Evolutionary conservation across 2,113 vertebrate species (phyloP), one percentile per base, ranked within the genome.

Genomic region (Formicarius rufipectus): DNA sequence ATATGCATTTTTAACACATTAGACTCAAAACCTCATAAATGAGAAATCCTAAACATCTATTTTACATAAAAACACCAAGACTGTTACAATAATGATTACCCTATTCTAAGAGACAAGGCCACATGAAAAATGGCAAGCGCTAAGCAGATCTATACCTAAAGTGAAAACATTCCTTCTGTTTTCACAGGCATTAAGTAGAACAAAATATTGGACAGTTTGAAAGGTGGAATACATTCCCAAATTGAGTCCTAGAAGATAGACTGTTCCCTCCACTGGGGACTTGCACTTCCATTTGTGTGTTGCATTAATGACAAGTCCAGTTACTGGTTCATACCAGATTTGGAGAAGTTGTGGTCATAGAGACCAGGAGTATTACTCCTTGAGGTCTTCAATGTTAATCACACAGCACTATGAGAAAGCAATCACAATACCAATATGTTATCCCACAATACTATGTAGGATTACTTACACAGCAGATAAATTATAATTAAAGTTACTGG

Each of bases 401-500:
- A 60, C 14, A 27, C 0, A 84, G 55, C 12, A 45, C 33, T 40
- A 64, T 0, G 3, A 68, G 50, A 90, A 8, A 82, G 78, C 27
- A 91, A 66, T 3, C 77, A 72, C 63, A 77, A 31, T 20, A 45
- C 8, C 55, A 77, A 5, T 76, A 58, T 33, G 18, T 53, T 82
- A 87, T 60, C 28, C 37, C 53, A 81, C 40, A 58, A 7, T 27
- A 58, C 68, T 94, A 68, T 89, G 12, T 73, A 82, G 40, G 83
- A 86, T 78, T 90, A 87, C 53, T 82, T 89, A 80, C 64, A 84
- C 1, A 89, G 88, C 23, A 87, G 60, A 94, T 92, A 44, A 92
- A 88, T 88, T 84, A 84, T 81, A 93, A 95, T 88, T 95, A 90
- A 93, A 94, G 85, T 55, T 71, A 69, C 72, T 91, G 30, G 72